These are phyloP conservation scores for Pavo muticus DNA, from an alignment of 2,113 vertebrate species.

Conservation along the genomic window DNA sequence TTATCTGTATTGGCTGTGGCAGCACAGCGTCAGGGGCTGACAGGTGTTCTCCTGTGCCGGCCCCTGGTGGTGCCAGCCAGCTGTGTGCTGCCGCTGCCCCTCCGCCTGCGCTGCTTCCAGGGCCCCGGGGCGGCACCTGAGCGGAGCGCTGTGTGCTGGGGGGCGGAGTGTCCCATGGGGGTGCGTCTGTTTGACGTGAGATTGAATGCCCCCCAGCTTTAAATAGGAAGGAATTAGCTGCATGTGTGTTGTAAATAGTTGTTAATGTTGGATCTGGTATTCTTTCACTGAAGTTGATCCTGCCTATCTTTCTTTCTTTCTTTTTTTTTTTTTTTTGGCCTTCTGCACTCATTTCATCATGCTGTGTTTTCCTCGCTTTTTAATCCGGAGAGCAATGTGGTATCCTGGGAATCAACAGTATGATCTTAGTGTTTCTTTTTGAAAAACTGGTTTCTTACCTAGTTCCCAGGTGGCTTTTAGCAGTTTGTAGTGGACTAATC, in stretches of 20 bases:
- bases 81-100: neutral
- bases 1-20: neutral
- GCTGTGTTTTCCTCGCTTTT: neutral
- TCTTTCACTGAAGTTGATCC: neutral
- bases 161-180: neutral
- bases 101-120: no score
- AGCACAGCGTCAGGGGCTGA: neutral
- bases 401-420: neutral
- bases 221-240: neutral
- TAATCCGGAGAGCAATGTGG: neutral
- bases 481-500: neutral
- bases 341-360: neutral
- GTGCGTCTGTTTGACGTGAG: neutral
- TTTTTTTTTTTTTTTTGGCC: neutral
- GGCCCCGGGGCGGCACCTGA: no score
- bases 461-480: neutral
- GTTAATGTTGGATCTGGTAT: neutral
- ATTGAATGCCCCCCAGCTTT: neutral
- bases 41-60: neutral
- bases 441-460: neutral
- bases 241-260: neutral
- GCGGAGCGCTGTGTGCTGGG: fast-evolving
- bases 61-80: fast-evolving
- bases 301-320: neutral
- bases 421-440: neutral